A percentile compares a stretch with the other conserved stretches of the same genome.
Evolutionary conservation across 53 echinoderm and acorn worm genomes (phyloP).

Genomic region (Astropecten irregularis): DNA sequence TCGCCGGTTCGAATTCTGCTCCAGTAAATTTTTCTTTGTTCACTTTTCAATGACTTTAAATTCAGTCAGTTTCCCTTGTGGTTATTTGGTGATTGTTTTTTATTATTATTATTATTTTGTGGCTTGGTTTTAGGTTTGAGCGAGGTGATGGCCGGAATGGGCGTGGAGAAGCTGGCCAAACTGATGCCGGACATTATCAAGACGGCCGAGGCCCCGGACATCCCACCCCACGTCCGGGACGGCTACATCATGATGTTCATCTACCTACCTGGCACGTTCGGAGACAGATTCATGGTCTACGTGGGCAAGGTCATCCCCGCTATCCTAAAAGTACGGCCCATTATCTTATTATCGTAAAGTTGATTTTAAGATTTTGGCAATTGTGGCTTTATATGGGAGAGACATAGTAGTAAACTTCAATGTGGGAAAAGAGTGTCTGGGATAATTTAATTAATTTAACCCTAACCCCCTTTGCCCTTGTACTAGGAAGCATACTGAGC

Average conservation of each 20-base stretch:
- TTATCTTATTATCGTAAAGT: background rate
- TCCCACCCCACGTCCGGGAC: conserved; percentile 89
- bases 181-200: conserved; percentile 97
- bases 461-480: no score
- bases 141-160: conserved; percentile 98
- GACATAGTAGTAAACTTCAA: no score
- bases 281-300: conserved; percentile 85
- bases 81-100: no score
- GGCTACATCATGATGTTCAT: conserved; percentile 99
- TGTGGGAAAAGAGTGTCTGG: no score
- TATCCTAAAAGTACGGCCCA: conserved; percentile 76
- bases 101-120: no score
- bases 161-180: conserved; percentile 84
- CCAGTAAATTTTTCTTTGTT: no score
- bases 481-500: no score
- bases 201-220: conserved; percentile 94
- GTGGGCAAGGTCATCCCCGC: conserved; percentile 88
- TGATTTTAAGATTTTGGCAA: background rate
- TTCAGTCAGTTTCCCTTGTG: no score
- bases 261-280: conserved; percentile 98
- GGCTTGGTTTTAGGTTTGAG: conserved; percentile 76
- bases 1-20: no score
- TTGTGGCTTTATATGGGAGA: background rate
- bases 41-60: no score
- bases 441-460: no score